Evolutionary conservation across 1,140 invertebrate genomes (phyloP), one percentile per base, ranked within the genome.

Genomic region (Micrasema minimum): DNA sequence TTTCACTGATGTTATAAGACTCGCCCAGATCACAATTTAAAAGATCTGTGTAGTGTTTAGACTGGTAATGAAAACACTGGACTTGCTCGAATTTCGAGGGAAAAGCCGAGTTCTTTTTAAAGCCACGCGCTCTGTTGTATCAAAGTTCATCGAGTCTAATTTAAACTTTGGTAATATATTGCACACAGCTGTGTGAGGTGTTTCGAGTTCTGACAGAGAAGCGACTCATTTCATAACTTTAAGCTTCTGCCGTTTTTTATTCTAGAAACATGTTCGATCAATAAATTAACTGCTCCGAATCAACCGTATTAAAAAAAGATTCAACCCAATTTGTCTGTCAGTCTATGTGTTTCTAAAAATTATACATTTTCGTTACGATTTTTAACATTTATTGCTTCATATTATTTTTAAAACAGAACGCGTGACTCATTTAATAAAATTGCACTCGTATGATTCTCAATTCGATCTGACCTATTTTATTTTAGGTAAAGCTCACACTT

Each of bases 91-190:
- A 74, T 74, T 74, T 74, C 68, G 48, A 66, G 53, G 64, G 53
- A 50, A 65, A 14, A 18, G 50, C 50, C 50, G 14, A 22, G 50
- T 48, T 68, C 59, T 75, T 66, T 66, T 50, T 61, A 72, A 72
- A 69, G 70, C n/a, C 72, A 75, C 73, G 69, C 73, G 69, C 69
- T 65, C 26, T 43, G 48, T 57, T 55, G 23, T 46, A 50, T 43
- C 69, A 75, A 75, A 75, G 69, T 75, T 75, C 69, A 75, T 75
- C 73, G 69, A 69, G 50, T 72, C 73, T 75, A 75, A 75, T 75
- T 75, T 75, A 75, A 72, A 75, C 73, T 75, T 75, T 72, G 73
- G 72, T 75, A 72, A 66, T 75, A 72, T 66, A 75, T 75, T 69
- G 69, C 55, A 50, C 69, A 62, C 69, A 75, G 73, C 69, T 75